Evolutionary conservation across 1,140 invertebrate species (phyloP).

Genomic region (Monochamus saltuarius): DNA sequence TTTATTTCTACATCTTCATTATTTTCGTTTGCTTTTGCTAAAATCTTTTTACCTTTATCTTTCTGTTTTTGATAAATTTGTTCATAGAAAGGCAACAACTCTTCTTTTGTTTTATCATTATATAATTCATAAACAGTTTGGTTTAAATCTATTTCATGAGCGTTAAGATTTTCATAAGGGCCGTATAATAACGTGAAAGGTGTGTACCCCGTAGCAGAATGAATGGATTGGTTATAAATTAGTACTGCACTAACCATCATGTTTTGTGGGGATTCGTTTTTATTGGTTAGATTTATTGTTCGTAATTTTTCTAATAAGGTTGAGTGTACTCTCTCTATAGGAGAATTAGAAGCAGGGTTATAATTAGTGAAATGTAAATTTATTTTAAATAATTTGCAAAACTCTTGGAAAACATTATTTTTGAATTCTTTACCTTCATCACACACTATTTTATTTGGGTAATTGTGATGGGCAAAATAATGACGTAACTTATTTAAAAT

Average conservation of each 20-base stretch:
- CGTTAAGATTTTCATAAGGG: background rate
- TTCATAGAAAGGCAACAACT: too few species aligned
- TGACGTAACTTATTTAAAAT: background rate
- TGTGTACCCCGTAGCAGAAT: background rate
- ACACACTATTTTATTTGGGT: background rate
- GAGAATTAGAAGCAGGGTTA: too few species aligned
- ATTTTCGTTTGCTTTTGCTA: too few species aligned
- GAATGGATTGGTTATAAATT: constrained; percentile 3
- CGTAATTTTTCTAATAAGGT: background rate
- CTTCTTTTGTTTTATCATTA: background rate
- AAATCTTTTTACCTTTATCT: background rate
- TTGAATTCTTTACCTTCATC: constrained; percentile 6
- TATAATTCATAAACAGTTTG: background rate
- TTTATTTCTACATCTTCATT: too few species aligned
- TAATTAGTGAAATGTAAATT: background rate
- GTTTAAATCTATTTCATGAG: background rate
- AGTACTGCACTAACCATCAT: background rate
- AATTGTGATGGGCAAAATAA: background rate
- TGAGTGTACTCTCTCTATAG: background rate
- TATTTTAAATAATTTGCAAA: background rate
- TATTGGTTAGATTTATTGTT: background rate
- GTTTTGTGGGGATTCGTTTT: background rate
- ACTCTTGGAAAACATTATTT: too few species aligned
- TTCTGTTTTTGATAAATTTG: too few species aligned
- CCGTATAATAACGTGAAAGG: too few species aligned